phyloP scores from a whole-genome alignment of 2,113 vertebrate species.

The Bufo bufo region DNA sequence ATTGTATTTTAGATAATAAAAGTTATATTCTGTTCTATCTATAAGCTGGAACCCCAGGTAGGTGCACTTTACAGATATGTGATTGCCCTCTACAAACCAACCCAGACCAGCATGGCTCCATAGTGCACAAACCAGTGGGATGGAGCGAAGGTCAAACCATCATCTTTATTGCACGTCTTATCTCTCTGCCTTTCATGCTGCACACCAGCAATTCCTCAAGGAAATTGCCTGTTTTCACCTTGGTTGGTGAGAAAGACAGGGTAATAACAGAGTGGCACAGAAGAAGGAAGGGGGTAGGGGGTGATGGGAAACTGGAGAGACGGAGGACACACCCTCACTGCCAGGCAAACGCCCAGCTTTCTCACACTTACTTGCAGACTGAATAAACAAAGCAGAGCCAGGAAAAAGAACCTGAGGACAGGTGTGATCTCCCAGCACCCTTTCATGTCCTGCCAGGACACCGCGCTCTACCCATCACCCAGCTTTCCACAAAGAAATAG shows the following conservation, averaged over 20 bases:
- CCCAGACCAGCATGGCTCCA: not conserved
- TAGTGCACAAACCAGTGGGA: not conserved
- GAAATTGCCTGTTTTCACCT: constrained; percentile 44
- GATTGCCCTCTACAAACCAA: not conserved
- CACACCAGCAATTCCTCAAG: constrained; percentile 6
- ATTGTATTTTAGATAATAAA: too few species aligned
- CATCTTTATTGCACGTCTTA: constrained; percentile 10
- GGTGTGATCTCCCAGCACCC: constrained; percentile 28
- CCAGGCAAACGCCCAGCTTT: constrained; percentile 36
- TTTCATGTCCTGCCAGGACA: constrained; percentile 44
- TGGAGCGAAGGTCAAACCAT: constrained; percentile 7
- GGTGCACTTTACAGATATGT: not conserved
- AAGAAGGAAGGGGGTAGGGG: constrained; percentile 48
- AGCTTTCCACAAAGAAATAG: not conserved
- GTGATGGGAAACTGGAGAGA: constrained; percentile 59
- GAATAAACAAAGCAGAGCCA: constrained; percentile 38
- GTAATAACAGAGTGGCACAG: constrained; percentile 35
- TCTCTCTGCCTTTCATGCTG: constrained; percentile 23
- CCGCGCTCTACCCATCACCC: not conserved
- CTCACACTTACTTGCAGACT: constrained; percentile 48
- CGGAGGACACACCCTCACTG: constrained; percentile 48
- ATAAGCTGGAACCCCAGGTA: too few species aligned
- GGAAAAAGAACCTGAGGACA: constrained; percentile 29
- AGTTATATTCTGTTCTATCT: too few species aligned
- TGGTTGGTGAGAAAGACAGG: not conserved